Percentiles rank a stretch among this genome's conserved stretches.
Evolutionary conservation across 2,797 vertebrate species (phyloP).

Genomic region (Gastrophryne carolinensis): DNA sequence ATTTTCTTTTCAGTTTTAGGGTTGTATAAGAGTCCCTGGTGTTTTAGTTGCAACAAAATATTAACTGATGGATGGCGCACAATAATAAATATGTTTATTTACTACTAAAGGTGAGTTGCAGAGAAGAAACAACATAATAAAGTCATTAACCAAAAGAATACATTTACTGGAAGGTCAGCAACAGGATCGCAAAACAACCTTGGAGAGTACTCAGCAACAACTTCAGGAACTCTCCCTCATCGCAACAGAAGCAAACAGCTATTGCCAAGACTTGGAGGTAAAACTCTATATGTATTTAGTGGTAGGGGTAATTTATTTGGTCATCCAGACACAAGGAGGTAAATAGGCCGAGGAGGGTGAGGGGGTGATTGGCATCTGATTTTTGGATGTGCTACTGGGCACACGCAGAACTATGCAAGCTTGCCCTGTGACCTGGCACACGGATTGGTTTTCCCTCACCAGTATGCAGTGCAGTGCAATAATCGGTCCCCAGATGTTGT

Average conservation of each 20-base stretch:
- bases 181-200: conserved; percentile 63
- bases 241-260: conserved; percentile 64
- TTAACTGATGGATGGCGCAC: neutral
- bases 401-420: too few relatives aligned
- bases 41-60: neutral
- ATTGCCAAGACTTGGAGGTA: conserved; percentile 79
- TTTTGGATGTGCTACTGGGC: too few relatives aligned
- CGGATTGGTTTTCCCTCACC: too few relatives aligned
- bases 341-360: too few relatives aligned
- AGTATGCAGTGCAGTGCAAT: too few relatives aligned
- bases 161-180: conserved; percentile 73
- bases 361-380: too few relatives aligned
- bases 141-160: conserved; percentile 72
- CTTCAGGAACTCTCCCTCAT: conserved; percentile 72
- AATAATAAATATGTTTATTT: conserved; percentile 14
- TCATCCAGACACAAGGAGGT: neutral
- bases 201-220: conserved; percentile 69
- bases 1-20: too few relatives aligned
- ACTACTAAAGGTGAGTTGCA: conserved; percentile 83
- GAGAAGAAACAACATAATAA: conserved; percentile 79
- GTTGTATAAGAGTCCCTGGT: too few relatives aligned
- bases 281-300: too few relatives aligned
- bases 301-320: too few relatives aligned
- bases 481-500: too few relatives aligned
- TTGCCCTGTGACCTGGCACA: too few relatives aligned